Percentiles rank a stretch among this genome's conserved stretches.
These are phyloP conservation scores for Pseudorhiza aurosa DNA, from an alignment of 30 jellyfish, hydroid and myxozoan genomes.

Conservation along the genomic window DNA sequence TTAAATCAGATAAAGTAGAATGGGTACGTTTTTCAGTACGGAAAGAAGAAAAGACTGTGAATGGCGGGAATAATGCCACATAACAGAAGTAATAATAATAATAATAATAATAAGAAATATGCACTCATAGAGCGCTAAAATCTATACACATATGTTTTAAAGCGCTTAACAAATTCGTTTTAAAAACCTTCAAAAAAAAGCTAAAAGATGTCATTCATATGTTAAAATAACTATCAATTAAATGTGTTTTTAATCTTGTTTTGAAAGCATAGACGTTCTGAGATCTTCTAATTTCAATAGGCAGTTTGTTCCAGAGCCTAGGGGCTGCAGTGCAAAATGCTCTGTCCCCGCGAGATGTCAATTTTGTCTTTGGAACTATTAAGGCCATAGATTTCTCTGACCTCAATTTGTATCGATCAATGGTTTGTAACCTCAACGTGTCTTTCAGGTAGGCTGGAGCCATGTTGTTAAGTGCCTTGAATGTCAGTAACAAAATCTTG, in stretches of 20 bases:
- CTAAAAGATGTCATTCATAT: constrained; percentile 14
- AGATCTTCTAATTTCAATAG: constrained; percentile 37
- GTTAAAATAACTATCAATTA: neutral
- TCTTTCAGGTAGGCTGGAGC: constrained; percentile 47
- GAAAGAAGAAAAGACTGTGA: no score
- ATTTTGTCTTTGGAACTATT: constrained; percentile 22
- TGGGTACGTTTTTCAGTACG: no score
- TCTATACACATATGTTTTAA: constrained; percentile 21
- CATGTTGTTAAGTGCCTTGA: constrained; percentile 55
- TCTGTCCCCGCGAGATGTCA: constrained; percentile 39
- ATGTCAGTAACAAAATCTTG: constrained; percentile 40
- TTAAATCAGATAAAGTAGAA: no score
- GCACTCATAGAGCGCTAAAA: constrained; percentile 12
- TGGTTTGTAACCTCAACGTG: constrained; percentile 42
- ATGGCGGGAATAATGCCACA: no score
- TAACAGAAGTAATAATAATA: no score
- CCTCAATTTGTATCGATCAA: neutral
- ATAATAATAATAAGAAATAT: no score
- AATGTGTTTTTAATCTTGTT: constrained; percentile 19
- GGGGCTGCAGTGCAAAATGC: constrained; percentile 44
- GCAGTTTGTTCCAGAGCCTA: constrained; percentile 52
- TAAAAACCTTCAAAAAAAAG: neutral
- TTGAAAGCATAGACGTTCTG: constrained; percentile 35
- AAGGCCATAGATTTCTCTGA: constrained; percentile 14
- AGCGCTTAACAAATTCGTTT: constrained; percentile 45